Evolutionary conservation across 2,888 invertebrate genomes (phyloP), one percentile per base, ranked within the genome.

Genomic region (Pandemis heparana): DNA sequence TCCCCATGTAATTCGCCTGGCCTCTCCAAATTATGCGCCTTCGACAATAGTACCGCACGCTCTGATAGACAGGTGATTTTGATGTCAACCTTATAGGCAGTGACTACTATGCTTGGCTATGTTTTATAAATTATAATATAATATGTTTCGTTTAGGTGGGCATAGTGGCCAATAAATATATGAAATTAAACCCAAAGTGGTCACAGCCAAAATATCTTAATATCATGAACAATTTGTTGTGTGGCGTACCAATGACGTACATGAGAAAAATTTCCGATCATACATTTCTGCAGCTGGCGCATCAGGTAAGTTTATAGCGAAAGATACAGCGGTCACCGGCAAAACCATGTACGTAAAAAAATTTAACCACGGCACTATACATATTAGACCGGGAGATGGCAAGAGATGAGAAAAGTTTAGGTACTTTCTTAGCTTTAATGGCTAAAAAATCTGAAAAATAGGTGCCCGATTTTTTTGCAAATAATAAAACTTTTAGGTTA

Each of bases 201-300:
- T 79, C 77, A 0, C 77, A 85, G 1, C 83, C 89, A 0, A 86
- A 77, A 65, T 92, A 90, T 71, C 76, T 94, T 4, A 94, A 93
- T 68, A 70, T 89, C 32, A 92, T 94, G 94, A 94, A 94, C 75
- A 94, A 94, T 76, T 79, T 94, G 48, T 77, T 94, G 0, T 94
- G 94, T 64, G 94, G 94, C 0, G 86, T 94, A 0, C 93, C 94
- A 0, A 88, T 94, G 86, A 85, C 83, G 8, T 86, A 86, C 60
- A 91, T 94, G 90, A 83, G 92, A 62, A 85, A 78, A 74, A 78
- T 92, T 5, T 81, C 85, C 0, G 87, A 86, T 62, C 85, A 82
- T 63, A 86, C 86, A 0, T 93, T 86, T 75, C 79, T 93, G 61
- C 92, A 92, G 76, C 79, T 94, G 5, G 85, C 90, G 16, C 87